Evolutionary conservation across 2,113 vertebrate species (phyloP).

Genomic region (Oxygymnocypris stewartii): DNA sequence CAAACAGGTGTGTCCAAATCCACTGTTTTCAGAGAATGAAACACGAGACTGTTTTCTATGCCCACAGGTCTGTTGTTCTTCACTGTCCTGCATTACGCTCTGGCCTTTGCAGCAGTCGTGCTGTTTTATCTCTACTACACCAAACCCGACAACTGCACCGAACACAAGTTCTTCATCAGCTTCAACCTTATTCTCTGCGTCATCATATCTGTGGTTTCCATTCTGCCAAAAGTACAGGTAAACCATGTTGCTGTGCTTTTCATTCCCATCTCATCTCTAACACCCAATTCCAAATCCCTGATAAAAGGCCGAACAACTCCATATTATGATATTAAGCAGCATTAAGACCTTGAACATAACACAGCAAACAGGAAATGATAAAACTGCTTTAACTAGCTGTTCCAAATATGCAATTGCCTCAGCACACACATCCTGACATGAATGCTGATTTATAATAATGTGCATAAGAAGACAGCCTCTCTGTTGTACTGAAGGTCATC

Average conservation of each 20-base stretch:
- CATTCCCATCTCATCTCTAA: not conserved
- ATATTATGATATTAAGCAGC: not conserved
- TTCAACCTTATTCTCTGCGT: constrained; percentile 91
- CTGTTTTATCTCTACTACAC: constrained; percentile 93
- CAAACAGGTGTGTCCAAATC: not conserved
- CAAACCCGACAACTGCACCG: constrained; percentile 75
- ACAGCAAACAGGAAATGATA: constrained; percentile 1
- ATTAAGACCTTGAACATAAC: not conserved
- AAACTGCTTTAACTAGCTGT: not conserved
- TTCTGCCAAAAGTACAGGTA: constrained; percentile 94
- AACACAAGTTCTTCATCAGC: constrained; percentile 90
- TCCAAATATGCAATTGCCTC: not conserved
- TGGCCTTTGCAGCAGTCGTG: constrained; percentile 77
- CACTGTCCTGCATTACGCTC: constrained; percentile 81
- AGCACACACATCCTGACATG: not conserved
- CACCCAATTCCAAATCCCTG: not conserved
- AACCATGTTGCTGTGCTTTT: not conserved
- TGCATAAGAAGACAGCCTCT: constrained; percentile 14
- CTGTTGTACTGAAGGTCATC: constrained; percentile 26
- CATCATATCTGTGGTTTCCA: constrained; percentile 81
- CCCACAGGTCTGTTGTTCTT: constrained; percentile 80
- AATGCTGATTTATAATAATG: constrained; percentile 20
- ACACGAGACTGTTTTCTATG: constrained; percentile 27
- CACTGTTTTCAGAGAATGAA: not conserved
- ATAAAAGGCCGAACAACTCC: not conserved